These are phyloP conservation scores for Oasisia sp. DNA, from an alignment of 2,888 invertebrate genomes.

Conservation along the genomic window DNA sequence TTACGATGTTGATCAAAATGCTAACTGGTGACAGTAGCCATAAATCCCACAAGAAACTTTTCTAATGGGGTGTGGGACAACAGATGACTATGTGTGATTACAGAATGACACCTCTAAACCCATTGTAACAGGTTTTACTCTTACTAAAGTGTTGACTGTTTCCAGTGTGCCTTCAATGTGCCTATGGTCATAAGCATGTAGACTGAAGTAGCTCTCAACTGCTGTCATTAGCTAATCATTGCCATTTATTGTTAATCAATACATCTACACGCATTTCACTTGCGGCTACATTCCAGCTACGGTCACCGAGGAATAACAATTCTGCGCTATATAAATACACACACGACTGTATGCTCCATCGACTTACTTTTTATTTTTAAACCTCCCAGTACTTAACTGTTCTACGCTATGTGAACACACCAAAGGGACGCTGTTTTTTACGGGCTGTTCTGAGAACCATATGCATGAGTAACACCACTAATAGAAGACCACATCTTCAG, in stretches of 20 bases:
- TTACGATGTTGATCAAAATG: neutral
- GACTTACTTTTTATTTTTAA: conserved; percentile 8
- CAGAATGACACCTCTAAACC: neutral
- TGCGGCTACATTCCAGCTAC: conserved; percentile 12
- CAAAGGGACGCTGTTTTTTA: neutral
- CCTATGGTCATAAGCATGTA: neutral
- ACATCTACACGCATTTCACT: conserved; percentile 11
- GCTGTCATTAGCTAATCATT: conserved; percentile 11
- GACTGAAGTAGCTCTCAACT: conserved; percentile 4
- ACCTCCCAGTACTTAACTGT: neutral
- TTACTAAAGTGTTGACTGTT: neutral
- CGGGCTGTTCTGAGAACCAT: neutral
- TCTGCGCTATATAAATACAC: neutral
- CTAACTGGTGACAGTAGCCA: neutral
- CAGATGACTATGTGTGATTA: neutral
- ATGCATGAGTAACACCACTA: neutral
- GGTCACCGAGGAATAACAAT: conserved; percentile 4
- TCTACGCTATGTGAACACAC: neutral
- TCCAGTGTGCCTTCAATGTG: neutral
- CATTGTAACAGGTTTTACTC: neutral
- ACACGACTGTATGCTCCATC: conserved; percentile 8
- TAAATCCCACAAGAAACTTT: neutral
- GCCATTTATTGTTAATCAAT: conserved; percentile 17
- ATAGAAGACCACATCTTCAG: neutral
- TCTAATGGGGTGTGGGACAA: neutral